phyloP scores from a whole-genome alignment of 2,797 vertebrate species.

The Pantherophis alleghaniensis region DNA sequence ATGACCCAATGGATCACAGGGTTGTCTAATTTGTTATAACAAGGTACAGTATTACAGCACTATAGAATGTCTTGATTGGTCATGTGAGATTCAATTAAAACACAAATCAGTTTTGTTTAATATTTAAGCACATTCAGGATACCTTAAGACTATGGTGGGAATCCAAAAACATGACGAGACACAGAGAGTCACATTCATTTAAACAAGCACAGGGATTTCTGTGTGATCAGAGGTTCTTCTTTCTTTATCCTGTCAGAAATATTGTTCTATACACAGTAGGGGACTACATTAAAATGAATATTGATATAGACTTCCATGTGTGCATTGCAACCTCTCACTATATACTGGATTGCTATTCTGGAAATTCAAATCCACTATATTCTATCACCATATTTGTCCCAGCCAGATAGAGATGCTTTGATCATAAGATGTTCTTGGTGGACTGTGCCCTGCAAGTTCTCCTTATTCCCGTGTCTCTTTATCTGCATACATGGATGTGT shows the following conservation, averaged over 20 bases:
- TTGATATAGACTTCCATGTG: neutral
- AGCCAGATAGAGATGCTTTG: neutral
- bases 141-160: neutral
- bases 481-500: neutral
- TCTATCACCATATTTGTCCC: neutral
- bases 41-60: neutral
- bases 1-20: neutral
- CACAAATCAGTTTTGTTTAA: neutral
- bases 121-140: neutral
- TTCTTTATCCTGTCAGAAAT: neutral
- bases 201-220: neutral
- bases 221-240: neutral
- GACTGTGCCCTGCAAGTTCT: neutral
- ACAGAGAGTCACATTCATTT: neutral
- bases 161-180: neutral
- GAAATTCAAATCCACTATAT: neutral
- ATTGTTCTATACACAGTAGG: neutral
- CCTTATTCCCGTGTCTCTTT: neutral
- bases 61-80: neutral
- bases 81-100: neutral
- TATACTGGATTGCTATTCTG: neutral
- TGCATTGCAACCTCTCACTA: neutral
- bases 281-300: neutral
- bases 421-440: neutral
- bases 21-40: neutral